Evolutionary conservation across 2,888 invertebrate genomes (phyloP), one percentile per base, ranked within the genome.

Genomic region (Zaprionus obscuricornis): DNA sequence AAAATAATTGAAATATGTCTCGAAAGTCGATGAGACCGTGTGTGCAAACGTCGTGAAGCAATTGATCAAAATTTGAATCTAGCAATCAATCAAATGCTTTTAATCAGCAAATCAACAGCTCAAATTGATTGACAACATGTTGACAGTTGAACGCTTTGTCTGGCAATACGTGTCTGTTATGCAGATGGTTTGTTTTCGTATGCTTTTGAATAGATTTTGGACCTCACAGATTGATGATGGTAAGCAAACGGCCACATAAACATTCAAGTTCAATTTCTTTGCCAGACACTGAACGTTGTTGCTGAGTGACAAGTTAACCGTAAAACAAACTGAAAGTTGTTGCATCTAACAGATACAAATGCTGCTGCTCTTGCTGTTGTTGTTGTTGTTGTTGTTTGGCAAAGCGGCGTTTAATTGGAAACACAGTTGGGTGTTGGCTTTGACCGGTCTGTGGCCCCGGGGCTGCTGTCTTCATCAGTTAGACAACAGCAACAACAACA

Each of bases 371-470:
- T 20, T 65, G 63, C 22, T 36, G 33, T 42, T 45, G 52, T 13
- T 47, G 64, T 26, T 17, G 10, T 27, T 50, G 50, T 14, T 1
- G 46, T 45, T 73, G 69, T 51, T 82, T 68, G 69, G 34, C 50
- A 51, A 70, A 74, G 71, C 69, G 74, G 82, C 82, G 76, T 85
- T 79, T 79, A 79, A 79, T 79, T 79, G 78, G 78, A 79, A 79
- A 86, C 85, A 81, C 78, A 79, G 78, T 79, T 86, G 86, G 78
- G 86, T 86, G 86, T 86, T 79, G 76, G 42, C 72, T 72, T 70
- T 83, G 82, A 83, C 85, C 76, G 75, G 79, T 85, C 67, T 76
- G 50, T 7, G 31, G 36, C 37, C 42, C 29, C 7, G 16, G 27
- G 43, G 50, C 67, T 76, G 74, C 76, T 59, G 79, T 74, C 74